These are phyloP conservation scores for Cerastoderma edule DNA, from an alignment of 2,888 invertebrate genomes.

Conservation along the genomic window DNA sequence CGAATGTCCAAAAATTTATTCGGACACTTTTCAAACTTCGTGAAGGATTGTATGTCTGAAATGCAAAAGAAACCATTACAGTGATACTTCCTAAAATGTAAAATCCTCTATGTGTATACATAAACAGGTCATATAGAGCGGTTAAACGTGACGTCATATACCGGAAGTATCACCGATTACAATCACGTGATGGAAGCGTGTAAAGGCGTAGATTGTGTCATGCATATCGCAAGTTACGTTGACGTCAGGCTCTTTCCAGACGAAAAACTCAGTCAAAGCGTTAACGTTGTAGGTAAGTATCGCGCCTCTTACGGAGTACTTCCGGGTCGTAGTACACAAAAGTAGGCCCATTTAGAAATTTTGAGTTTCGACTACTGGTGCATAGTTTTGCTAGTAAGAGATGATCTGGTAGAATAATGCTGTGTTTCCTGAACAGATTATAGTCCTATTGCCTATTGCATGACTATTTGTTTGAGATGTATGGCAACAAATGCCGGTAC, in stretches of 20 bases:
- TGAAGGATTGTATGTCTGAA: too few species aligned
- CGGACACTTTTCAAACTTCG: too few species aligned
- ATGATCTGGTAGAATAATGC: not conserved
- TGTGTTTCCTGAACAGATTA: too few species aligned
- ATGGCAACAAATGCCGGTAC: too few species aligned
- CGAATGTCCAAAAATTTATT: too few species aligned
- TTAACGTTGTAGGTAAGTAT: slow-evolving; percentile 50
- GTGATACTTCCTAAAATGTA: too few species aligned
- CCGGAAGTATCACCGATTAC: slow-evolving; percentile 45
- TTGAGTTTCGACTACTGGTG: not conserved
- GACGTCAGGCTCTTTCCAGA: slow-evolving; percentile 51
- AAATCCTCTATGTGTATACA: too few species aligned
- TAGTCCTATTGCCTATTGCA: too few species aligned
- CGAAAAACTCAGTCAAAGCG: slow-evolving; percentile 25
- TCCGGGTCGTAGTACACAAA: too few species aligned
- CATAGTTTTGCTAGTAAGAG: not conserved
- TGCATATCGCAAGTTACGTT: slow-evolving; percentile 54
- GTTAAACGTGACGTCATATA: slow-evolving; percentile 24
- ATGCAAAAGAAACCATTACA: too few species aligned
- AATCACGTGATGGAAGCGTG: slow-evolving; percentile 43
- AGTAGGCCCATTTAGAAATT: not conserved
- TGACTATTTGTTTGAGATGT: too few species aligned
- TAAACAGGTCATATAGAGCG: not conserved
- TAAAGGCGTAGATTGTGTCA: slow-evolving; percentile 44
- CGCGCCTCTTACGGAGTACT: too few species aligned